These are phyloP conservation scores for Augochlorella aurata DNA, from an alignment of 2,888 invertebrate species.

Conservation along the genomic window DNA sequence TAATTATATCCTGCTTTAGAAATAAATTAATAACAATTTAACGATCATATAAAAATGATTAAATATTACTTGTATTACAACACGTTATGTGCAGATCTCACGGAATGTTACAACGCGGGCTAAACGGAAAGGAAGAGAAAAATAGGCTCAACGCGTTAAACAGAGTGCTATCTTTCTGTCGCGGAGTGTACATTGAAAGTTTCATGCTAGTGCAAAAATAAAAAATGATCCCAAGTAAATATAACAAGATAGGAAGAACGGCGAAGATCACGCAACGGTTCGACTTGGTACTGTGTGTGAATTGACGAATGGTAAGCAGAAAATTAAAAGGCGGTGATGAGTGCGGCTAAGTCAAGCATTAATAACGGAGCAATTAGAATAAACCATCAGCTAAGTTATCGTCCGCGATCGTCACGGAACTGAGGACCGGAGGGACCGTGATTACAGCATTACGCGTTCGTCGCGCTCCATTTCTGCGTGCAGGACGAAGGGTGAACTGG, in stretches of 20 bases:
- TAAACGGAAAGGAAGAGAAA: too few relatives aligned
- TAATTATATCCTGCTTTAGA: too few relatives aligned
- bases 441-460: constrained; percentile 66
- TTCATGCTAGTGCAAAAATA: too few relatives aligned
- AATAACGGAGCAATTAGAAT: constrained; percentile 27
- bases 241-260: background rate
- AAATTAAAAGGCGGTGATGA: constrained; percentile 25
- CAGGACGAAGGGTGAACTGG: constrained; percentile 20
- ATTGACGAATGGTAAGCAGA: constrained; percentile 19
- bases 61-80: too few relatives aligned
- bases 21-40: too few relatives aligned
- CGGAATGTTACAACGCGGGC: too few relatives aligned
- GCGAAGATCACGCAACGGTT: constrained; percentile 5
- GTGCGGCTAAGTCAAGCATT: constrained; percentile 18
- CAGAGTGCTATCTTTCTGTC: too few relatives aligned
- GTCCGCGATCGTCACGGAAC: constrained; percentile 66
- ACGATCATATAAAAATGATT: too few relatives aligned
- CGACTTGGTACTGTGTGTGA: background rate
- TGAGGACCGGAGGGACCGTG: constrained; percentile 57
- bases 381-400: constrained; percentile 38
- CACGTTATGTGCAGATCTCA: too few relatives aligned
- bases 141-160: too few relatives aligned
- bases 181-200: too few relatives aligned
- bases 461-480: constrained; percentile 33
- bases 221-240: background rate